Percentiles rank a stretch among this genome's conserved stretches.
Evolutionary conservation across 2,797 vertebrate species (phyloP).

Genomic region (Platalea minor): DNA sequence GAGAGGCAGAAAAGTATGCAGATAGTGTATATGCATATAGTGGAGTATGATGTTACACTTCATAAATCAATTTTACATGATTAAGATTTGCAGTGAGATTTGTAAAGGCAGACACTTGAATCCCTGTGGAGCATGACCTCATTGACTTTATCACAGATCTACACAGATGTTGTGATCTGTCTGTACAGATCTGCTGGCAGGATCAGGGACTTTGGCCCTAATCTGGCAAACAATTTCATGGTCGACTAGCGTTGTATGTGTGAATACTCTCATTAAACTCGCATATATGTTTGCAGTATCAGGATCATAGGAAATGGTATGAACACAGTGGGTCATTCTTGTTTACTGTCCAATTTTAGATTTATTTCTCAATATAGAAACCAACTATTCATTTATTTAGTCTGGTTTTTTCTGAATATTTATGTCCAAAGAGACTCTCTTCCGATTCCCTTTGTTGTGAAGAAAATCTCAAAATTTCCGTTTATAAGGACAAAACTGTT

Average conservation of each 20-base stretch:
- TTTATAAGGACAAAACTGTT: not conserved
- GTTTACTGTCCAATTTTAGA: not conserved
- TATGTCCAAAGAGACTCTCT: not conserved
- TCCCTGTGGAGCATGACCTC: not conserved
- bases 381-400: not conserved
- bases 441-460: not conserved
- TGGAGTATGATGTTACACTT: not conserved
- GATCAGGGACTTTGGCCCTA: not conserved
- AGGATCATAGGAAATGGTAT: not conserved
- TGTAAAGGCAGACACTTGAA: not conserved
- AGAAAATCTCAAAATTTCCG: not conserved
- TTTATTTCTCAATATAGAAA: not conserved
- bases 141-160: not conserved
- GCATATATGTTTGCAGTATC: not conserved
- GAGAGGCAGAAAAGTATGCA: not conserved
- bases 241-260: not conserved
- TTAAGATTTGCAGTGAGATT: not conserved
- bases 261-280: not conserved
- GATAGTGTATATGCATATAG: not conserved
- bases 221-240: not conserved
- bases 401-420: not conserved
- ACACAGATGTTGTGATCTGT: not conserved
- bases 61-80: not conserved
- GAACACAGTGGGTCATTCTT: not conserved
- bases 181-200: not conserved